Evolutionary conservation across 2,888 invertebrate species (phyloP), one percentile per base, ranked within the genome.

Genomic region (Ferrisia virgata): DNA sequence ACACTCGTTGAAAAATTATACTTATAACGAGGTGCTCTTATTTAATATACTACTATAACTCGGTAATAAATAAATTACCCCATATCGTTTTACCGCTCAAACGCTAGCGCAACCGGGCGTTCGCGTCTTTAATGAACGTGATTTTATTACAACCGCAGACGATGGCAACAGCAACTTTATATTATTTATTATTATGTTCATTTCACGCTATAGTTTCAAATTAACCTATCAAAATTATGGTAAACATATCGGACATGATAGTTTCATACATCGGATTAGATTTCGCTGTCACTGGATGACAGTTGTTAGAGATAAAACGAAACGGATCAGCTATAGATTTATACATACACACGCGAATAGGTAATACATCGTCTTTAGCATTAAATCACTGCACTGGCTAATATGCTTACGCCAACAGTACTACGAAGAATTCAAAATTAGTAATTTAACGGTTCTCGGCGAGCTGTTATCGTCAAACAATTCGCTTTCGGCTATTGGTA

Each of bases 381-480:
- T 25, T 64, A 64, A 64, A 64, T 64, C 58, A 64, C 58, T 25
- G 28, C 25, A 18, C 8, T 9, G 11, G 18, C 18, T 53, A 53
- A 53, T 13, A 64, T 25, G 58, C 58, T 64, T 25, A 64, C 28
- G 58, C 58, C 58, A 64, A 64, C 22, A 22, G 15, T 58, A 58
- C 58, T 22, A 64, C n/a, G 58, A 64, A 64, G 58, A 72, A 33
- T 72, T 72, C 36, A 31, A 72, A 33, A 72, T 72, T 72, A 72
- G 18, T 33, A 31, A 72, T 72, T 72, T 72, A 72, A 72, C 72
- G 72, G 72, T 72, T 72, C 72, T 72, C 72, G 33, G 31, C 72
- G 72, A 72, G 31, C 31, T 33, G 25, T 72, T 72, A 72, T 72
- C 72, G 72, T 72, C 72, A 33, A 64, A 72, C 25, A 72, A 33